Percentiles rank a stretch among this genome's conserved stretches.
phyloP scores from a whole-genome alignment of 2,797 vertebrate genomes.

The Propithecus deckenii region DNA sequence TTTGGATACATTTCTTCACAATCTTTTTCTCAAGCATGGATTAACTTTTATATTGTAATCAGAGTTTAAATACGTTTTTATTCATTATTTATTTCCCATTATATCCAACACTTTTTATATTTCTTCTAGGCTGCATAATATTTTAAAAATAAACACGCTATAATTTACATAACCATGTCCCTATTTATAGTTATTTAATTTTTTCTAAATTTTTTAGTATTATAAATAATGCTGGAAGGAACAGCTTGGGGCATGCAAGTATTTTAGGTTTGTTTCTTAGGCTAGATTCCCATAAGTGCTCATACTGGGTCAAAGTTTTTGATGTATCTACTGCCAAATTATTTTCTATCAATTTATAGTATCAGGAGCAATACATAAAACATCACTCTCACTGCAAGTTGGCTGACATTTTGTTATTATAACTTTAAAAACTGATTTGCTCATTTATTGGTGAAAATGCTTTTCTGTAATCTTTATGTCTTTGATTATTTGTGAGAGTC shows the following conservation, averaged over 20 bases:
- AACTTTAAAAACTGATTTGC: not conserved
- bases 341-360: not conserved
- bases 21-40: not conserved
- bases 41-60: not conserved
- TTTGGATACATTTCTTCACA: not conserved
- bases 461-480: not conserved
- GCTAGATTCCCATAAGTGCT: not conserved
- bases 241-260: not conserved
- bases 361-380: not conserved
- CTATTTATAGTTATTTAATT: not conserved
- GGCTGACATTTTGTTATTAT: not conserved
- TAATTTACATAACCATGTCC: not conserved
- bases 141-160: not conserved
- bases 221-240: not conserved
- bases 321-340: not conserved
- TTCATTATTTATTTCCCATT: not conserved
- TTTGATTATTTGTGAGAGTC: not conserved
- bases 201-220: not conserved
- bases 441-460: not conserved
- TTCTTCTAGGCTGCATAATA: not conserved
- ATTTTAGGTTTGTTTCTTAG: conserved; percentile 11
- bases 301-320: not conserved
- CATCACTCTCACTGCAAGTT: not conserved
- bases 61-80: not conserved
- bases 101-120: not conserved